These are phyloP conservation scores for Coracopsis vasa DNA, from an alignment of 2,113 vertebrate genomes.

Conservation along the genomic window DNA sequence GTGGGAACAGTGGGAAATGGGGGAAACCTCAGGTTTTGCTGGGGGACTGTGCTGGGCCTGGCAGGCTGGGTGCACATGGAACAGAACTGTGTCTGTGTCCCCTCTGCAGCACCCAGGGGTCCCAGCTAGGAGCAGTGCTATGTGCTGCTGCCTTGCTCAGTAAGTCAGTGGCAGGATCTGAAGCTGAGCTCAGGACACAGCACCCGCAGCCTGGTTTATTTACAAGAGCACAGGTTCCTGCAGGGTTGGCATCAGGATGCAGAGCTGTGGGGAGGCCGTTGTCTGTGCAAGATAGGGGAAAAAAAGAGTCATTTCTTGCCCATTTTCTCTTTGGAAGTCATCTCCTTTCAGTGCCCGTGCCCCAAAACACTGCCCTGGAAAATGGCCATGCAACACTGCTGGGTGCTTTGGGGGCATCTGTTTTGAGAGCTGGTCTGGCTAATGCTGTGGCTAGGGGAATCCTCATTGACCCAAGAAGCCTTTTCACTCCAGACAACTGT, in stretches of 20 bases:
- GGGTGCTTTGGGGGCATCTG: background rate
- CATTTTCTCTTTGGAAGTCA: background rate
- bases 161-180: background rate
- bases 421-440: background rate
- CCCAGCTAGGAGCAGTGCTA: rapidly evolving
- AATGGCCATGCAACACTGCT: background rate
- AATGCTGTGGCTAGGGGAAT: background rate
- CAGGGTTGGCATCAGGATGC: background rate
- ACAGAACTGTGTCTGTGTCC: no score
- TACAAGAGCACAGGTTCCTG: background rate
- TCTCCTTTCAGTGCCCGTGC: background rate
- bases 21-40: background rate
- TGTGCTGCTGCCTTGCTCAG: background rate
- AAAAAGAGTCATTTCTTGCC: background rate
- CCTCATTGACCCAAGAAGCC: background rate
- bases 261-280: background rate
- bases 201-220: background rate
- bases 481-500: background rate
- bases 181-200: background rate
- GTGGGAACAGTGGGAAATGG: background rate
- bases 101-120: background rate
- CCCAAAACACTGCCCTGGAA: background rate
- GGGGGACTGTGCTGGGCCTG: background rate
- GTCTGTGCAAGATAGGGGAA: no score
- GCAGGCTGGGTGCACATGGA: background rate